Evolutionary conservation across 2,888 invertebrate species (phyloP).

Genomic region (Monochamus alternatus): DNA sequence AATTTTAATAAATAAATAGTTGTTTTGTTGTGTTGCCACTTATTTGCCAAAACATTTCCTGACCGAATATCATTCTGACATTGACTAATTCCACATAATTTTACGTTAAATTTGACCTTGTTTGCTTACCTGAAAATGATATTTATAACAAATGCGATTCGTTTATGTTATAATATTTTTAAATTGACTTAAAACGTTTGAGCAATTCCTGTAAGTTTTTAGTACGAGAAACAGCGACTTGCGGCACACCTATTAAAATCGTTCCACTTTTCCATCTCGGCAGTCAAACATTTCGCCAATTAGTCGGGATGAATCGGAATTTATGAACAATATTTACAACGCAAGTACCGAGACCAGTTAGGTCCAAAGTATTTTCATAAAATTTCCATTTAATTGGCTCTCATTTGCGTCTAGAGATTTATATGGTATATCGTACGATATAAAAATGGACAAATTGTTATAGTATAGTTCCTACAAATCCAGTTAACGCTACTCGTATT

Average conservation of each 20-base stretch:
- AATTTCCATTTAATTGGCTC: slow-evolving; percentile 31
- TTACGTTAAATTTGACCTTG: no score
- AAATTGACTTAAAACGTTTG: no score
- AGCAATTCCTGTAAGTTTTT: no score
- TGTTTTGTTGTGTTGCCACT: no score
- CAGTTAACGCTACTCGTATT: not conserved
- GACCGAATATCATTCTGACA: no score
- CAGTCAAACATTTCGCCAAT: slow-evolving; percentile 34
- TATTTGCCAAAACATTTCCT: no score
- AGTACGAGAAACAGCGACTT: not conserved
- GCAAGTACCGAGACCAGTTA: slow-evolving; percentile 11
- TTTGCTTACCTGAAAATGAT: no score
- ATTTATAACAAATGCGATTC: no score
- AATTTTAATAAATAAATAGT: no score
- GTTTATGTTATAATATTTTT: no score
- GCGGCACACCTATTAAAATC: slow-evolving; percentile 5
- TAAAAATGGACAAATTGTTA: slow-evolving; percentile 22
- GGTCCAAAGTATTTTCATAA: slow-evolving; percentile 26
- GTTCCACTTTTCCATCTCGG: slow-evolving; percentile 32
- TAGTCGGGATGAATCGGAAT: slow-evolving; percentile 30
- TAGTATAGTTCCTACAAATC: not conserved
- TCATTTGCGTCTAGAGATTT: slow-evolving; percentile 28
- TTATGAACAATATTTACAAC: slow-evolving; percentile 29
- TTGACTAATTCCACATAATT: no score
- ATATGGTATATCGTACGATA: slow-evolving; percentile 11